These are phyloP conservation scores for Catocala nupta DNA, from an alignment of 2,888 invertebrate genomes.

Conservation along the genomic window DNA sequence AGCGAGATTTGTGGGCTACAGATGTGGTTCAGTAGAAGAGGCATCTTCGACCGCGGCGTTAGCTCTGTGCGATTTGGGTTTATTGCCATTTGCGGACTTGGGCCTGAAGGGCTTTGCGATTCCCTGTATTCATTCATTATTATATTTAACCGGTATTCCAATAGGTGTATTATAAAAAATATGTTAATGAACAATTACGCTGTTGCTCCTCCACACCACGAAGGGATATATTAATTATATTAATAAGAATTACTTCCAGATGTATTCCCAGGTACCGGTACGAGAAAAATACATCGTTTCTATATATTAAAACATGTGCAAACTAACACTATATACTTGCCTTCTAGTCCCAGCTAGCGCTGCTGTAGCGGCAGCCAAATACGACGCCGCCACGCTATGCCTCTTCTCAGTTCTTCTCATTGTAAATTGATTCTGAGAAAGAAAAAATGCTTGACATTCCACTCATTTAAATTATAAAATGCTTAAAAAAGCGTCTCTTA, in stretches of 20 bases:
- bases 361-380: conserved; percentile 79
- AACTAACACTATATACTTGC: conserved; percentile 38
- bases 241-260: too few species aligned
- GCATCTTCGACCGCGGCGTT: conserved; percentile 29
- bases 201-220: too few species aligned
- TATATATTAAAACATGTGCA: too few species aligned
- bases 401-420: conserved; percentile 59
- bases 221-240: too few species aligned
- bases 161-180: too few species aligned
- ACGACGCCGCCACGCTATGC: conserved; percentile 76
- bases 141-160: background rate
- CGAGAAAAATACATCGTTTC: too few species aligned
- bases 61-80: conserved; percentile 44
- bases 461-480: too few species aligned
- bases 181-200: too few species aligned
- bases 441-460: too few species aligned
- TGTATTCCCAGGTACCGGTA: too few species aligned
- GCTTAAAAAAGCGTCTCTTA: too few species aligned
- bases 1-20: conserved; percentile 74
- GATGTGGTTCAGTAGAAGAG: conserved; percentile 53
- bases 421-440: conserved; percentile 47
- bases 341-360: conserved; percentile 66
- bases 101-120: conserved; percentile 48
- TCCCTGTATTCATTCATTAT: conserved; percentile 19
- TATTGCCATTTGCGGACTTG: conserved; percentile 44